Conservation (phyloP, 2,113 vertebrate genomes). For the Bujurquina vittata region DNA sequence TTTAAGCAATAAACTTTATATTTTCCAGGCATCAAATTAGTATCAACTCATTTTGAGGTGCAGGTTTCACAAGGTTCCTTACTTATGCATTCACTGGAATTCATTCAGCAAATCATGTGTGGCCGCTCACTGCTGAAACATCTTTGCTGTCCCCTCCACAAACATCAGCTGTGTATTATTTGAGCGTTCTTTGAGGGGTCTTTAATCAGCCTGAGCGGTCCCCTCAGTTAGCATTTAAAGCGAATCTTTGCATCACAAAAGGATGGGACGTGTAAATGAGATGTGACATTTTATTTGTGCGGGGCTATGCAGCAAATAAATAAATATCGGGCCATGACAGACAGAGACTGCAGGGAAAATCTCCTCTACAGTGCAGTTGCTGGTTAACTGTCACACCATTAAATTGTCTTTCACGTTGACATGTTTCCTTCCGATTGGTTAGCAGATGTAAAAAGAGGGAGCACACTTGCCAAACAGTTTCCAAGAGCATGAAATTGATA, state of each 20-base stretch:
- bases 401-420: constrained; percentile 93
- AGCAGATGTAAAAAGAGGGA: constrained; percentile 95
- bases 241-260: constrained; percentile 81
- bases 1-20: constrained; percentile 4
- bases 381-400: constrained; percentile 93
- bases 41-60: not conserved
- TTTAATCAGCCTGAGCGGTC: constrained; percentile 77
- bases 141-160: constrained; percentile 56
- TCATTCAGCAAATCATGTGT: constrained; percentile 56
- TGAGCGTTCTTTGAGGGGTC: constrained; percentile 69
- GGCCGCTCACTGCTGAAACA: constrained; percentile 20
- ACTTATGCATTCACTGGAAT: constrained; percentile 45
- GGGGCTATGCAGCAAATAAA: constrained; percentile 88
- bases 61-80: constrained; percentile 13
- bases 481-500: constrained; percentile 97
- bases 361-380: constrained; percentile 84
- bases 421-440: constrained; percentile 94
- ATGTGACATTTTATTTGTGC: constrained; percentile 86
- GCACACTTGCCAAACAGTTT: constrained; percentile 94
- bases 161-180: constrained; percentile 66
- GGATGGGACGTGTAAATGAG: constrained; percentile 80
- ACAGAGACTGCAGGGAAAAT: constrained; percentile 83
- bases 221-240: constrained; percentile 77
- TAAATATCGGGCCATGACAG: constrained; percentile 93
- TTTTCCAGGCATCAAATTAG: constrained; percentile 5